Evolutionary conservation across 2,113 vertebrate species (phyloP).

Genomic region (Epinephelus lanceolatus): DNA sequence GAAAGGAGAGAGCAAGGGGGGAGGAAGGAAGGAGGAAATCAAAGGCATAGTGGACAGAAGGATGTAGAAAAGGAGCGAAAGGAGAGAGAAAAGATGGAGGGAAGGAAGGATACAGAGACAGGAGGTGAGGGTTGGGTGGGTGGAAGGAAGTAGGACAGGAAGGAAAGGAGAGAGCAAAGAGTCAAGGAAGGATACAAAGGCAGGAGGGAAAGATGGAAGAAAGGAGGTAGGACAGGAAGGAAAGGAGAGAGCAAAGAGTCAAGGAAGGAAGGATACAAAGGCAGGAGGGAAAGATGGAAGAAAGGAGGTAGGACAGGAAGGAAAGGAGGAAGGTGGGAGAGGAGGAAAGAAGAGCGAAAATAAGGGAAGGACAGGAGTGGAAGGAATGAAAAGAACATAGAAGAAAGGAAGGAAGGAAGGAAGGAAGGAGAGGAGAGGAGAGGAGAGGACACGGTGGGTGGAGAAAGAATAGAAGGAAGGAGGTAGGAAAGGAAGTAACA

Average conservation of each 20-base stretch:
- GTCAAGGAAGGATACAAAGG: not conserved
- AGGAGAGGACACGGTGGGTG: not conserved
- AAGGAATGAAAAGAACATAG: not conserved
- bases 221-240: not conserved
- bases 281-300: not conserved
- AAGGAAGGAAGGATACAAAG: not conserved
- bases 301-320: not conserved
- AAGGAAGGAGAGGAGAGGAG: not conserved
- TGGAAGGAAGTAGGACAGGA: no score
- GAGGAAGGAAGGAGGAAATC: not conserved
- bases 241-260: not conserved
- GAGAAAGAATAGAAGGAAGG: not conserved
- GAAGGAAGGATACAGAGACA: not conserved
- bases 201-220: not conserved
- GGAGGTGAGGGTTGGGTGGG: rapidly evolving
- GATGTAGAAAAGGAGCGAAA: no score
- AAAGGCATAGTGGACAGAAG: not conserved
- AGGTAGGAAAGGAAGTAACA: not conserved
- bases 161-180: not conserved
- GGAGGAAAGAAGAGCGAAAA: not conserved
- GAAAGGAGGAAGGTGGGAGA: not conserved
- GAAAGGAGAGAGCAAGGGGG: not conserved
- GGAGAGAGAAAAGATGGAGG: not conserved
- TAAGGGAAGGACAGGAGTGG: not conserved
- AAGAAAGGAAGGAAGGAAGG: not conserved